These are phyloP conservation scores for Drosophila pruinosa DNA, from an alignment of 1,140 invertebrate species.

Conservation along the genomic window DNA sequence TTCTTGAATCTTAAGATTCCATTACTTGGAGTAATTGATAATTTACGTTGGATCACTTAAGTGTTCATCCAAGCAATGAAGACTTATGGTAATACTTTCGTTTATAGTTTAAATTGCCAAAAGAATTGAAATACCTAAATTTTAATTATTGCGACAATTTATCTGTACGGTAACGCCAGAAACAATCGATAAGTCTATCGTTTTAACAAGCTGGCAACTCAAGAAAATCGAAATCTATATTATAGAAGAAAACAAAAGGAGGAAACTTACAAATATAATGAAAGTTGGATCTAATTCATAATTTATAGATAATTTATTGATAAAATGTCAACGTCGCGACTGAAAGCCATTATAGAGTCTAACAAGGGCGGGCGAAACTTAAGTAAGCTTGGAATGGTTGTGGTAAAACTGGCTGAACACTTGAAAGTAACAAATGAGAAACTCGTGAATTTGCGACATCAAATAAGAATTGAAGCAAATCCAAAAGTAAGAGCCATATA, in stretches of 20 bases:
- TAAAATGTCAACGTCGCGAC: background rate
- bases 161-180: slow-evolving; percentile 15
- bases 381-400: background rate
- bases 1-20: too few species aligned
- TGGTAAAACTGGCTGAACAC: slow-evolving; percentile 1
- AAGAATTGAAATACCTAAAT: too few species aligned
- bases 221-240: slow-evolving; percentile 5
- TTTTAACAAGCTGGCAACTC: slow-evolving; percentile 4
- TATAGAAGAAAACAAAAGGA: background rate
- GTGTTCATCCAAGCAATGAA: too few species aligned
- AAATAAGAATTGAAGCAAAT: slow-evolving; percentile 7
- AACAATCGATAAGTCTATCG: slow-evolving; percentile 20
- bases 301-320: background rate
- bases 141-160: background rate
- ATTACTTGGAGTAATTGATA: too few species aligned
- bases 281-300: background rate
- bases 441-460: background rate
- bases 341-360: background rate
- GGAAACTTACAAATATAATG: too few species aligned
- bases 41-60: too few species aligned
- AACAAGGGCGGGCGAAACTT: background rate
- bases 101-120: too few species aligned
- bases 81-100: too few species aligned
- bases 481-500: background rate
- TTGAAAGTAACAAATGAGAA: slow-evolving; percentile 12